phyloP scores from a whole-genome alignment of 2,113 vertebrate genomes.

The Gadus macrocephalus region DNA sequence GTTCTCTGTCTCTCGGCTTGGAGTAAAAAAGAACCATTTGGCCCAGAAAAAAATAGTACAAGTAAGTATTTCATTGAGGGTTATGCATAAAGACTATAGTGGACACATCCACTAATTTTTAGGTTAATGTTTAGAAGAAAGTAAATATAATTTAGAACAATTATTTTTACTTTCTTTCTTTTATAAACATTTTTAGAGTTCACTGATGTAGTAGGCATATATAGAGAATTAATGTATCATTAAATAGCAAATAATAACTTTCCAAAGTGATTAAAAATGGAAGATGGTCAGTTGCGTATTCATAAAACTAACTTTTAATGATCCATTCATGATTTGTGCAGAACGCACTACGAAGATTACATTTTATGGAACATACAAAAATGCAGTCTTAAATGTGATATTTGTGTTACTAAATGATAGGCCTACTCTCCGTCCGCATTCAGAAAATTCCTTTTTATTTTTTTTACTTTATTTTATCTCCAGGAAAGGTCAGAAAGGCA shows the following conservation, averaged over 20 bases:
- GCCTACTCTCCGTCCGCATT: conserved; percentile 1
- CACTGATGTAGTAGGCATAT: too few species aligned
- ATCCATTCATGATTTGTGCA: conserved; percentile 32
- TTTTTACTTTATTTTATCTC: conserved; percentile 2
- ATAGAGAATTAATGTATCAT: too few species aligned
- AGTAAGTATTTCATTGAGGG: too few species aligned
- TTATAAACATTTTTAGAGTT: too few species aligned
- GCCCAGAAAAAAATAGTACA: too few species aligned
- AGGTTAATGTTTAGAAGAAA: too few species aligned
- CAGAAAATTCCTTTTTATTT: not conserved
- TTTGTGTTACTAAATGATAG: conserved; percentile 27
- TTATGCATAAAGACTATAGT: too few species aligned
- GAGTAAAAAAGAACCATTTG: too few species aligned
- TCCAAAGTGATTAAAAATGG: not conserved
- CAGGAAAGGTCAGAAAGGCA: not conserved
- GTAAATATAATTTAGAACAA: too few species aligned
- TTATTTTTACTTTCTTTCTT: too few species aligned
- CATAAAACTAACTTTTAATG: conserved; percentile 59
- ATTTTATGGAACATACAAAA: conserved; percentile 56
- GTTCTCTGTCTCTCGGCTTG: too few species aligned
- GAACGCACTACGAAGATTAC: conserved; percentile 50
- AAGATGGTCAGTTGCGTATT: not conserved
- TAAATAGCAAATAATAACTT: not conserved
- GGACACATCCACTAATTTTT: too few species aligned
- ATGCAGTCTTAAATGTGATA: conserved; percentile 18